These are phyloP conservation scores for Phylloscopus trochilus DNA, from an alignment of 2,113 vertebrate genomes.

Conservation along the genomic window DNA sequence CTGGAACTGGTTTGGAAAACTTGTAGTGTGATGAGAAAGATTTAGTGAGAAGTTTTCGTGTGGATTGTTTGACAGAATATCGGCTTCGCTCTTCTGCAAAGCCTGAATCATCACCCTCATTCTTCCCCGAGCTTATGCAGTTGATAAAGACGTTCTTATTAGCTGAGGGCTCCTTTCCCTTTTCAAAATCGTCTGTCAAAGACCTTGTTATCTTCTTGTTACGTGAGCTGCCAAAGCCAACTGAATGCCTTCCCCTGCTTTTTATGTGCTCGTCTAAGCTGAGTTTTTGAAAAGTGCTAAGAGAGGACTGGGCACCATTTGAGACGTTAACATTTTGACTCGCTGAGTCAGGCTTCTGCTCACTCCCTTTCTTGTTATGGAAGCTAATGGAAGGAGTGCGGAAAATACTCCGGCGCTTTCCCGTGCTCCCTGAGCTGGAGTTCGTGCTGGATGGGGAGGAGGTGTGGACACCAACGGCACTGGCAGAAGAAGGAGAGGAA, in stretches of 20 bases:
- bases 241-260: constrained; percentile 83
- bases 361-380: constrained; percentile 82
- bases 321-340: constrained; percentile 79
- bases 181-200: constrained; percentile 92
- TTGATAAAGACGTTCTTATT: constrained; percentile 96
- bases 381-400: constrained; percentile 92
- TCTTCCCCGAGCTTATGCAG: constrained; percentile 90
- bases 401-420: constrained; percentile 93
- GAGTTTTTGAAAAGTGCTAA: constrained; percentile 68
- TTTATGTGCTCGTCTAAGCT: constrained; percentile 74
- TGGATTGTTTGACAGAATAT: constrained; percentile 78
- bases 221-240: constrained; percentile 84
- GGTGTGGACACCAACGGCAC: constrained; percentile 84
- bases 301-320: constrained; percentile 75
- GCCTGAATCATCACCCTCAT: constrained; percentile 92
- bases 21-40: constrained; percentile 93
- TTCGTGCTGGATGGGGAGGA: constrained; percentile 97
- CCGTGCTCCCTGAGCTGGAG: constrained; percentile 94
- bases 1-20: constrained; percentile 77
- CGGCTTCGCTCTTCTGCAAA: constrained; percentile 87
- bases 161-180: constrained; percentile 74
- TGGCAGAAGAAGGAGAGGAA: constrained; percentile 90
- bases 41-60: constrained; percentile 89
- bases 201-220: constrained; percentile 93
- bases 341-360: constrained; percentile 70